A percentile compares a stretch with the other conserved stretches of the same genome.
These are phyloP conservation scores for Parotia lawesii DNA, from an alignment of 2,113 vertebrate species.

Conservation along the genomic window DNA sequence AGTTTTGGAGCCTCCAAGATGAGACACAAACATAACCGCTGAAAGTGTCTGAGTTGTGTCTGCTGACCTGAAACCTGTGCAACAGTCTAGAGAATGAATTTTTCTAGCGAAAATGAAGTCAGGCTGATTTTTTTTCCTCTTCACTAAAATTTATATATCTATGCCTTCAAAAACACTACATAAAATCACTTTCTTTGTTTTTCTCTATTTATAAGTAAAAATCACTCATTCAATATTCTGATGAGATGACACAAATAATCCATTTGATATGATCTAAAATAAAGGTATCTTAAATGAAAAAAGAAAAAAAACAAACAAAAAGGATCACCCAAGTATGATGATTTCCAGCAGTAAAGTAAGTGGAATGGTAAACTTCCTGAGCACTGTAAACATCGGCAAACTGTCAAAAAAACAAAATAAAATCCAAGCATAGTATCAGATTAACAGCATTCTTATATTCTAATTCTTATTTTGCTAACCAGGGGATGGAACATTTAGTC, in stretches of 20 bases:
- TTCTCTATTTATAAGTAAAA: neutral
- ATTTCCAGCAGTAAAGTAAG: constrained; percentile 89
- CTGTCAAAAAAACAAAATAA: constrained; percentile 69
- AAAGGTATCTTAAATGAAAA: neutral
- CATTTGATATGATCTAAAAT: neutral
- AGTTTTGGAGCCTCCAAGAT: neutral
- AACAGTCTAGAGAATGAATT: neutral
- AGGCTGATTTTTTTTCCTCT: neutral
- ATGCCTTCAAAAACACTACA: neutral
- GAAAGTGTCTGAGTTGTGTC: neutral
- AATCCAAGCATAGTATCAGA: neutral
- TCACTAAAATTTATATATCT: neutral
- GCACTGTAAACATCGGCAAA: constrained; percentile 93
- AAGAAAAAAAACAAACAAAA: neutral
- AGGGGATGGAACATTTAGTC: neutral
- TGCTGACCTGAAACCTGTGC: neutral
- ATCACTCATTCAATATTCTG: neutral
- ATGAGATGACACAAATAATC: neutral
- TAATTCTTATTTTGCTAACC: constrained; percentile 5
- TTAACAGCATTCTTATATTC: neutral
- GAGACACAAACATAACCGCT: neutral
- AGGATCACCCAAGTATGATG: constrained; percentile 81
- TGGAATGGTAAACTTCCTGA: constrained; percentile 92
- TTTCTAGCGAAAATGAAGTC: neutral
- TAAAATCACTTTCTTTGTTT: neutral